Conservation (phyloP, 2,797 vertebrate genomes). For the Iguana delicatissima region DNA sequence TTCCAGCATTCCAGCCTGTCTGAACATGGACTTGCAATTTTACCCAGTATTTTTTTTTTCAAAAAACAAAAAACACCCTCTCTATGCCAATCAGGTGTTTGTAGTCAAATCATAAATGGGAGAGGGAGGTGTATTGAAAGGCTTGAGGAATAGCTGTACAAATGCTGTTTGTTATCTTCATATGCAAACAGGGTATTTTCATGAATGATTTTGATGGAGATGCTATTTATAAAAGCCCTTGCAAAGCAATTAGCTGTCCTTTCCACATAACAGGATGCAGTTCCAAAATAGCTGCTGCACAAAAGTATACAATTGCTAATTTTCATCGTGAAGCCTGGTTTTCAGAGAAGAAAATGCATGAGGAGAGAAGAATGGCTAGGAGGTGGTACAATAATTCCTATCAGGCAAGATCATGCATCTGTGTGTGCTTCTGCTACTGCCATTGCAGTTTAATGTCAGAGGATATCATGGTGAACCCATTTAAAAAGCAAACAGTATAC, state of each 20-base stretch:
- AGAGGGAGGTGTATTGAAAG: constrained; percentile 4
- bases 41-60: neutral
- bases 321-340: constrained; percentile 23
- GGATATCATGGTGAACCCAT: constrained; percentile 21
- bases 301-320: constrained; percentile 18
- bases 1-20: neutral
- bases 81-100: no score
- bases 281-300: constrained; percentile 17
- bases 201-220: constrained; percentile 20
- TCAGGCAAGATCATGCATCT: neutral
- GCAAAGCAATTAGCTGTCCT: constrained; percentile 41
- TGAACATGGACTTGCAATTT: neutral
- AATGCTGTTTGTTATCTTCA: neutral
- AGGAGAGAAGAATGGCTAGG: constrained; percentile 44
- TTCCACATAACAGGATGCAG: constrained; percentile 21
- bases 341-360: constrained; percentile 21
- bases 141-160: constrained; percentile 6
- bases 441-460: constrained; percentile 37
- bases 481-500: constrained; percentile 40
- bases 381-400: constrained; percentile 21
- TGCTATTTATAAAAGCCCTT: constrained; percentile 36
- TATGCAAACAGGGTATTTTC: constrained; percentile 11
- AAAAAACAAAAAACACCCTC: no score
- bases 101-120: no score
- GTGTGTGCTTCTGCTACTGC: constrained; percentile 34